Evolutionary conservation across 2,797 vertebrate species (phyloP), one percentile per base, ranked within the genome.

Genomic region (Poecilia picta): DNA sequence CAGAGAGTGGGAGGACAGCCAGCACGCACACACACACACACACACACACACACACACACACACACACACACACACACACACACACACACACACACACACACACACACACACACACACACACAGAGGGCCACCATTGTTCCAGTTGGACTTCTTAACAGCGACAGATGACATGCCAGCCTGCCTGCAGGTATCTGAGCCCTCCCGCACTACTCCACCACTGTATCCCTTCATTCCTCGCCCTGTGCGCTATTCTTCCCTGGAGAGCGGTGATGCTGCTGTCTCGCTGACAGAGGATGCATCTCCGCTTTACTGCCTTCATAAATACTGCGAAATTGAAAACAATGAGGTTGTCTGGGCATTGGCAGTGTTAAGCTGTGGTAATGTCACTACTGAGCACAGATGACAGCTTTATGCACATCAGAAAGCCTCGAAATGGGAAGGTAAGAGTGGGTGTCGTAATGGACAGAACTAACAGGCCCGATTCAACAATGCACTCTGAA

Each of bases 361-460:
- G 83, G 79, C 87, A 85, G 79, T 8, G 74, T 81, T 82, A 43
- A 89, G 80, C 76, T n/a, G 83, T 81, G 74, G 81, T 85, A 86
- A 86, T 88, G 89, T 92, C 82, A 90, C 80, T 78, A 82, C 74
- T 85, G 87, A 91, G 79, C 64, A 11, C 36, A 10, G 79, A 75
- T 80, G 92, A 90, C 92, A 90, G 89, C 73, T 93, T 93, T 88
- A 94, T 84, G 92, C 70, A 78, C 74, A 62, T 73, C 81, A 68
- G 83, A 79, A 82, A 87, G 83, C 76, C 76, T 87, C 86, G 79
- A 77, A 87, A 87, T 71, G 86, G 88, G 88, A 77, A 80, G 81
- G 89, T 87, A 87, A 86, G 86, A 81, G 86, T 83, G 76, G 91
- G 89, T 53, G 71, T 72, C 73, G 83, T 81, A 91, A 93, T 90